These are phyloP conservation scores for Gobio gobio DNA, from an alignment of 2,113 vertebrate genomes.

Conservation along the genomic window DNA sequence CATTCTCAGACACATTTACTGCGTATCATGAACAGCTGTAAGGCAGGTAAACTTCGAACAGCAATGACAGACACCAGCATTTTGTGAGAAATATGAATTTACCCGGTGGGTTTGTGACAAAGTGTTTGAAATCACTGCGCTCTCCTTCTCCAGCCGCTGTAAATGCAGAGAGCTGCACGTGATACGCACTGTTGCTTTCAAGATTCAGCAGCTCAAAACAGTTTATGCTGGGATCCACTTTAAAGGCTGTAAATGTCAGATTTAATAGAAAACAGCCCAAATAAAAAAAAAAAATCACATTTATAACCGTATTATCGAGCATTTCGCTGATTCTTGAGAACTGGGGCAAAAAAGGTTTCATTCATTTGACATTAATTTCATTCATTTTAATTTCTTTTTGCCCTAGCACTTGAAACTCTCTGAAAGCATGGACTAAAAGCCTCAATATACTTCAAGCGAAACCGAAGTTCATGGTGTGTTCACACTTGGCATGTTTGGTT, in stretches of 20 bases:
- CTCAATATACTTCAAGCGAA: too few relatives aligned
- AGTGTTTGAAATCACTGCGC: constrained; percentile 55
- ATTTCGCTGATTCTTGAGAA: background rate
- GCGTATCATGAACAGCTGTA: background rate
- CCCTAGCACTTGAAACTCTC: too few relatives aligned
- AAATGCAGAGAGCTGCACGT: constrained; percentile 77
- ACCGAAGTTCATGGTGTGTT: too few relatives aligned
- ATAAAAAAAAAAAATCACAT: background rate
- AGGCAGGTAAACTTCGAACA: background rate
- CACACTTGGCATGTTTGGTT: too few relatives aligned
- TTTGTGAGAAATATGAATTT: background rate
- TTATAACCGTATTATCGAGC: background rate
- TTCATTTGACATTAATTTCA: background rate
- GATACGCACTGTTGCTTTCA: constrained; percentile 65
- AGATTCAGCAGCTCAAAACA: constrained; percentile 67
- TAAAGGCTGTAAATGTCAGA: constrained; percentile 67
- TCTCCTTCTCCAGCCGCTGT: constrained; percentile 77
- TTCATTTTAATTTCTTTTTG: background rate
- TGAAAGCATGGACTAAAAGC: too few relatives aligned
- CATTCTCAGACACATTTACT: background rate
- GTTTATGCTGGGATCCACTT: constrained; percentile 64
- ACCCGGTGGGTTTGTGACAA: constrained; percentile 64
- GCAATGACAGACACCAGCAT: too few relatives aligned
- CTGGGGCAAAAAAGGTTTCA: background rate
- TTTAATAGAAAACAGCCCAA: background rate